Evolutionary conservation across 2,888 invertebrate genomes (phyloP).

Genomic region (Orthosia gracilis): DNA sequence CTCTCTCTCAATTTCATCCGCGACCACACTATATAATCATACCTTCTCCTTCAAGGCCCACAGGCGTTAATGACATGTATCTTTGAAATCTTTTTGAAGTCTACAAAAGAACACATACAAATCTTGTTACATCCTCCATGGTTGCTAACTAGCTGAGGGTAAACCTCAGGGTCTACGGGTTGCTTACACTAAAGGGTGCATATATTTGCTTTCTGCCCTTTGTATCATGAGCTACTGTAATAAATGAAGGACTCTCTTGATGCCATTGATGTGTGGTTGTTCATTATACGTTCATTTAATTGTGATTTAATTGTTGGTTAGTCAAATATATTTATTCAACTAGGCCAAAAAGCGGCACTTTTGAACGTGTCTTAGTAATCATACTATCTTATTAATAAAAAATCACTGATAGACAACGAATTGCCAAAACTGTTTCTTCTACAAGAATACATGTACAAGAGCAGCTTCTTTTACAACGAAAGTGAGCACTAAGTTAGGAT

Average conservation of each 20-base stretch:
- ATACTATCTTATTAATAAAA: too few relatives aligned
- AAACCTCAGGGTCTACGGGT: background rate
- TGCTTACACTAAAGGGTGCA: conserved; percentile 44
- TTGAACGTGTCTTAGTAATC: too few relatives aligned
- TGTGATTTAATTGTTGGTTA: conserved; percentile 6
- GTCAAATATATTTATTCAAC: too few relatives aligned
- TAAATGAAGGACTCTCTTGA: conserved; percentile 21
- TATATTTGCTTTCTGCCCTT: conserved; percentile 33
- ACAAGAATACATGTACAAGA: too few relatives aligned
- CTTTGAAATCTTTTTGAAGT: background rate
- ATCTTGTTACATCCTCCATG: conserved; percentile 35
- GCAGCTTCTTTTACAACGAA: too few relatives aligned
- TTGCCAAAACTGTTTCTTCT: too few relatives aligned
- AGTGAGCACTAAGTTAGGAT: too few relatives aligned
- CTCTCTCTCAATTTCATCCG: too few relatives aligned
- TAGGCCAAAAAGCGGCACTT: too few relatives aligned
- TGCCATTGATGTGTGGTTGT: background rate
- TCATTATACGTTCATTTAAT: conserved; percentile 11
- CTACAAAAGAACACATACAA: conserved; percentile 14
- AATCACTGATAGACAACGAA: too few relatives aligned
- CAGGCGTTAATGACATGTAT: background rate
- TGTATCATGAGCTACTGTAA: conserved; percentile 3
- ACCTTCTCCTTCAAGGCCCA: too few relatives aligned
- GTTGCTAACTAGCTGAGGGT: conserved; percentile 36
- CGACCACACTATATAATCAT: too few relatives aligned